Evolutionary conservation across 2,888 invertebrate species (phyloP).

Genomic region (Campopleginae sp.): DNA sequence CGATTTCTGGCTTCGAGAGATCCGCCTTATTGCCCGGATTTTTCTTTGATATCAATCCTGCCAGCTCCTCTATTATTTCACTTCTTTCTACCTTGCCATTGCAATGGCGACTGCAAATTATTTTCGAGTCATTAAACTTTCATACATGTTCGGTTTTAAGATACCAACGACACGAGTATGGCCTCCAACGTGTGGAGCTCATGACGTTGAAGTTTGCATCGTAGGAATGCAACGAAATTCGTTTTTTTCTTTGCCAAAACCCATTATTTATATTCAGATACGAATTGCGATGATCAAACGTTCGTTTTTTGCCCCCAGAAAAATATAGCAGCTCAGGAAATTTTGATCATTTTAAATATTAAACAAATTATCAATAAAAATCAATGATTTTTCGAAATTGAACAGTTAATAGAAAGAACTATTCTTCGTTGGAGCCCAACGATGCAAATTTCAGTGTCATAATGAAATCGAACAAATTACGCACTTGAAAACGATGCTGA

Average conservation of each 20-base stretch:
- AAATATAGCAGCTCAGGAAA: too few species aligned
- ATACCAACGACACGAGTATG: not conserved
- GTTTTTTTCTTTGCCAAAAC: too few species aligned
- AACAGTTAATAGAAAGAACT: conserved; percentile 9
- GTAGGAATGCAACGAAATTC: too few species aligned
- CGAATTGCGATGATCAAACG: too few species aligned
- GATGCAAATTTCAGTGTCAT: too few species aligned
- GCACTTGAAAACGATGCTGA: conserved; percentile 90
- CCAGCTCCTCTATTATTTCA: conserved; percentile 90
- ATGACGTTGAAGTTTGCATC: too few species aligned
- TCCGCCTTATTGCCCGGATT: conserved; percentile 91
- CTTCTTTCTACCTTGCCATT: conserved; percentile 90
- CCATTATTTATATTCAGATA: too few species aligned
- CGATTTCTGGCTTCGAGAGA: conserved; percentile 90
- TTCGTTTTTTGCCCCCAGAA: too few species aligned
- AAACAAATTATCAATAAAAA: too few species aligned
- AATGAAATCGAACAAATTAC: conserved; percentile 60
- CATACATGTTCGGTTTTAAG: not conserved
- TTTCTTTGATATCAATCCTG: conserved; percentile 88
- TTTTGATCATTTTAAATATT: too few species aligned
- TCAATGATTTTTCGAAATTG: not conserved
- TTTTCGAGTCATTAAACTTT: conserved; percentile 4
- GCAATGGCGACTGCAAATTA: conserved; percentile 87
- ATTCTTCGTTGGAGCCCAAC: conserved; percentile 2
- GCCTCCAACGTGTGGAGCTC: too few species aligned